Percentiles rank a stretch among this genome's conserved stretches.
phyloP scores from a whole-genome alignment of 2,888 invertebrate genomes.

The Prosapia bicincta region DNA sequence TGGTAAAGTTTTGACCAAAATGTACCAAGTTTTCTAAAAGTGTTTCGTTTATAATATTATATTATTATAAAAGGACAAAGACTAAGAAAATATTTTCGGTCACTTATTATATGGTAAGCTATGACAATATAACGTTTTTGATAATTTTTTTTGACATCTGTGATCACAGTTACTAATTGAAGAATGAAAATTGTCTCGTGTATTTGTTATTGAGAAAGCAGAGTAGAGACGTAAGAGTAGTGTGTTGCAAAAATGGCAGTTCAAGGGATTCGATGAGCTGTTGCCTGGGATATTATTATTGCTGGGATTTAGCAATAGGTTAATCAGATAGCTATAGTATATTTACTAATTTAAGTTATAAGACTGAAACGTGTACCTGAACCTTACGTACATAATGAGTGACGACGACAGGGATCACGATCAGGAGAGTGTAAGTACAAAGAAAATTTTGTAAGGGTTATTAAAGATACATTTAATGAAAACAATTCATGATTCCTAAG shows the following conservation, averaged over 20 bases:
- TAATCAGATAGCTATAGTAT: background rate
- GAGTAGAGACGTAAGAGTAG: background rate
- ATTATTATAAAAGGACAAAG: too few relatives aligned
- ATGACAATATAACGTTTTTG: too few relatives aligned
- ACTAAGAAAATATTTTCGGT: too few relatives aligned
- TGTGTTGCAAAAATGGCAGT: background rate
- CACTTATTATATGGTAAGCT: too few relatives aligned
- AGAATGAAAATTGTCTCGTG: too few relatives aligned
- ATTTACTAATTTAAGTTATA: background rate
- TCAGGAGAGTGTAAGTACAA: constrained; percentile 85
- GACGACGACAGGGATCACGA: constrained; percentile 95
- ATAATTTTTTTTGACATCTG: too few relatives aligned
- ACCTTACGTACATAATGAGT: constrained; percentile 61
- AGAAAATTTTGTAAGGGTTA: constrained; percentile 3
- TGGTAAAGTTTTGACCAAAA: too few relatives aligned
- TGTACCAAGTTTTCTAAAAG: too few relatives aligned
- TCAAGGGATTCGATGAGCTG: background rate
- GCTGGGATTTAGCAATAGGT: background rate
- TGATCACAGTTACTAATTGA: too few relatives aligned
- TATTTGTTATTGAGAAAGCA: background rate
- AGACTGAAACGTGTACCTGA: background rate
- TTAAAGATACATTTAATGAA: too few relatives aligned
- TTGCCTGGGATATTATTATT: background rate
- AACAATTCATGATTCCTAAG: too few relatives aligned
- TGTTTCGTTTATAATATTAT: too few relatives aligned